Base-by-base conservation (phyloP, 2,888 invertebrate genomes). In the Tachystola acroxantha region DNA sequence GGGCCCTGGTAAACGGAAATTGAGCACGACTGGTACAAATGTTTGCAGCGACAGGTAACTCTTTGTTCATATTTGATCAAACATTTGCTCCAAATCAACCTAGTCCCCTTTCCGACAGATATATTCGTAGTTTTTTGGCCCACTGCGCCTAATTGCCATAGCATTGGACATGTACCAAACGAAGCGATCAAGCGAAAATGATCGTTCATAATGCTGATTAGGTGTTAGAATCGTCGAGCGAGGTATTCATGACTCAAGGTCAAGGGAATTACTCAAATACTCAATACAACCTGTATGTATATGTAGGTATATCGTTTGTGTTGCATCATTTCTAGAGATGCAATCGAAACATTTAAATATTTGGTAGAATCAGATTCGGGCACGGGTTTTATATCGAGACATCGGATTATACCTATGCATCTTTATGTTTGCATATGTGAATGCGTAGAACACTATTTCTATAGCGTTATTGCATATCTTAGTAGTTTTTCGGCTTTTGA, bases 161-260 rank as follows among this genome's bases (percentile, higher is more conserved):
- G 66, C 73, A 76, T 85, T 85, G 85, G 85, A 77, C 79, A 67
- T 57, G 65, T 66, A 84, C 76, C 84, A 82, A 82, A 60, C 66
- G 74, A 62, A 75, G 75, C 73, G 69, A 64, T 67, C 64, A 59
- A 42, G 55, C 70, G 55, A 80, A 67, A 66, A 59, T 69, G 53
- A 48, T 40, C 72, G 50, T 58, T 81, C 74, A 54, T 53, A 42
- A 48, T 52, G 51, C 52, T 40, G 34, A 10, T 39, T 64, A 73
- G 50, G 63, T 59, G 55, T 62, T 62, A 62, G 49, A 68, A 57
- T 73, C 44, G 61, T 46, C 37, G 45, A 48, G 52, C 54, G 20
- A 16, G n/a, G 34, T 27, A 7, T 16, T 26, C 19, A 25, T 40
- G 32, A 16, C 34, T 33, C 72, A 81, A 78, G 77, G 77, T 77